These are phyloP conservation scores for Phataginus tetradactyla DNA, from an alignment of 2,797 vertebrate species.

Conservation along the genomic window DNA sequence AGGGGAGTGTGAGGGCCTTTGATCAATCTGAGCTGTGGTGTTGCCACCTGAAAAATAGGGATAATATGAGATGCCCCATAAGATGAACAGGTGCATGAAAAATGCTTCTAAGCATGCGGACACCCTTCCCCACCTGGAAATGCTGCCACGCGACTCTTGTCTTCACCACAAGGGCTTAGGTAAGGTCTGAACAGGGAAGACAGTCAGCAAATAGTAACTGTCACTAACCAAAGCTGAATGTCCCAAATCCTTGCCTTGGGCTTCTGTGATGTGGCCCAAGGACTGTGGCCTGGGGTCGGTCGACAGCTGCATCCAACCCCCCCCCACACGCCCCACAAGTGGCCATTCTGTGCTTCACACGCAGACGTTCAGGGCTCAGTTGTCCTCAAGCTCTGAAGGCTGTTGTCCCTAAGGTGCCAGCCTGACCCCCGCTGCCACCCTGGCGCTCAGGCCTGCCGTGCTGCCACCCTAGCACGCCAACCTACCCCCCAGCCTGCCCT, in stretches of 20 bases:
- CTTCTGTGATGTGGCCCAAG: background rate
- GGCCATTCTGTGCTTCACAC: no score
- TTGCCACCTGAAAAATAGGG: background rate
- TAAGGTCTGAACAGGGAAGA: rapidly evolving
- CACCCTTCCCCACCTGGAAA: no score
- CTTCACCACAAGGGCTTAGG: rapidly evolving
- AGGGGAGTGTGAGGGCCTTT: rapidly evolving
- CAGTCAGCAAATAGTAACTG: rapidly evolving
- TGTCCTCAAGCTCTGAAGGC: background rate
- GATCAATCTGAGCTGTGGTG: background rate
- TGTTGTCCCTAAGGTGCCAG: rapidly evolving
- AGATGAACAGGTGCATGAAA: rapidly evolving
- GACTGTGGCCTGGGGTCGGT: background rate
- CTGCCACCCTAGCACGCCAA: rapidly evolving
- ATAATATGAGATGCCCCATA: rapidly evolving
- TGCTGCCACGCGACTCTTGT: rapidly evolving
- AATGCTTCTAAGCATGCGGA: no score
- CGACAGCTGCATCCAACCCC: no score
- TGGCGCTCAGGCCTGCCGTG: background rate
- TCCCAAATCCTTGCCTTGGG: background rate
- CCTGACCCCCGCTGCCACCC: rapidly evolving
- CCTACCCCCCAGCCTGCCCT: background rate
- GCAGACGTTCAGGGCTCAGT: rapidly evolving
- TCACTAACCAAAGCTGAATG: rapidly evolving
- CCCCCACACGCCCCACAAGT: no score